phyloP scores from a whole-genome alignment of 2,888 invertebrate genomes.

The Hirtodrosophila histrioides region DNA sequence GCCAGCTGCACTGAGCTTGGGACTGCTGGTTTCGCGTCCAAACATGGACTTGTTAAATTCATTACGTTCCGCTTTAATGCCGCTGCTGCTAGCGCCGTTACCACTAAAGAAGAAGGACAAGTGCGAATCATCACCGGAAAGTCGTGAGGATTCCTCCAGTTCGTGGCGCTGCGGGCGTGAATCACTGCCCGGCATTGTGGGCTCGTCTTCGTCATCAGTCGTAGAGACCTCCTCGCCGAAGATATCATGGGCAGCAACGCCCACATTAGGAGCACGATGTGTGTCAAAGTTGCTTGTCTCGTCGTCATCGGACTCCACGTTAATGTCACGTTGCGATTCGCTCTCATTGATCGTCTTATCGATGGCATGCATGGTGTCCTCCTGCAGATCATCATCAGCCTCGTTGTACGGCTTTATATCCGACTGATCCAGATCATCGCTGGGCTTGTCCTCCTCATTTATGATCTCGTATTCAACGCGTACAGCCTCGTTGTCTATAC shows the following conservation, averaged over 20 bases:
- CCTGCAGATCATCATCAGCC: constrained; percentile 78
- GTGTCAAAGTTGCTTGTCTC: constrained; percentile 66
- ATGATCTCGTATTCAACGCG: constrained; percentile 95
- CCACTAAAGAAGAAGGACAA: constrained; percentile 89
- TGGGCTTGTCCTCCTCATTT: constrained; percentile 90
- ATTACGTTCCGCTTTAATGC: constrained; percentile 72
- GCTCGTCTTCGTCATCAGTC: constrained; percentile 92
- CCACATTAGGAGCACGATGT: constrained; percentile 74
- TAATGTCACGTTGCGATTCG: constrained; percentile 78
- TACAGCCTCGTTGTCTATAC: constrained; percentile 96
- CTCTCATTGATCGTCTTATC: constrained; percentile 71
- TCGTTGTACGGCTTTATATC: constrained; percentile 77
- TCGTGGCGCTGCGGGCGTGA: constrained; percentile 86
- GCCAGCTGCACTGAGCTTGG: constrained; percentile 75
- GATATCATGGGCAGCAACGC: constrained; percentile 91
- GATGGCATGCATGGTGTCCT: constrained; percentile 75
- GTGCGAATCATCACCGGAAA: constrained; percentile 90
- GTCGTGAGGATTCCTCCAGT: constrained; percentile 90
- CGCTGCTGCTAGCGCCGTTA: constrained; percentile 52
- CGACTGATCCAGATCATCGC: constrained; percentile 62
- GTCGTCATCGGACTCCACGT: constrained; percentile 83
- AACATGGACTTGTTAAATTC: constrained; percentile 84
- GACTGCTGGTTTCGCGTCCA: constrained; percentile 69
- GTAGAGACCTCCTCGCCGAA: constrained; percentile 97
- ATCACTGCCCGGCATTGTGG: constrained; percentile 85